Evolutionary conservation across 2,888 invertebrate genomes (phyloP).

Genomic region (Scrobipalpa atriplicella): DNA sequence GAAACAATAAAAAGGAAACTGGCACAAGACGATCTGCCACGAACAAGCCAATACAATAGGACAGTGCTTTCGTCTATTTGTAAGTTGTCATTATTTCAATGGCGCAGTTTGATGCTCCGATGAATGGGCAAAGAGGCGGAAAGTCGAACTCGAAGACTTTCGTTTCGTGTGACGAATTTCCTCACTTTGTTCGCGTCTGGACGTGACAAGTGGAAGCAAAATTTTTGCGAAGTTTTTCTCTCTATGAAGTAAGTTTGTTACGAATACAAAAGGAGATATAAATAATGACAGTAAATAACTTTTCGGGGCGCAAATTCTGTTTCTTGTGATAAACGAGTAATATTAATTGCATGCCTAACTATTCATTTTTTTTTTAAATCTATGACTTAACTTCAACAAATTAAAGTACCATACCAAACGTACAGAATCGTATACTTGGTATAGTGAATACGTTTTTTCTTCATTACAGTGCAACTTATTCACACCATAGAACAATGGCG

Average conservation of each 20-base stretch:
- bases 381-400: no score
- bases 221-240: background rate
- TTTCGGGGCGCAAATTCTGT: no score
- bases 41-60: conserved; percentile 26
- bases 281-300: background rate
- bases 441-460: conserved; percentile 18
- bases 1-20: conserved; percentile 33
- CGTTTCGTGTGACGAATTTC: conserved; percentile 31
- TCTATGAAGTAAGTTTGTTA: background rate
- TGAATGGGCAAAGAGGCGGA: conserved; percentile 55
- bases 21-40: conserved; percentile 29
- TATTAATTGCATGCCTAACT: background rate
- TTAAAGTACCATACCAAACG: background rate
- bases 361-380: no score
- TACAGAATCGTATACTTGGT: background rate
- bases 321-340: background rate
- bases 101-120: conserved; percentile 67
- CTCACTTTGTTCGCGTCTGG: conserved; percentile 22
- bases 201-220: conserved; percentile 5
- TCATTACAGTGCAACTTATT: conserved; percentile 25
- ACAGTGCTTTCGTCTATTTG: conserved; percentile 69
- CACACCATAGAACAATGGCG: conserved; percentile 38
- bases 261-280: conserved; percentile 8
- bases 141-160: conserved; percentile 31
- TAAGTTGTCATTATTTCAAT: conserved; percentile 70